Conservation (phyloP, 2,113 vertebrate species). For the Andinoacara biseriatus region DNA sequence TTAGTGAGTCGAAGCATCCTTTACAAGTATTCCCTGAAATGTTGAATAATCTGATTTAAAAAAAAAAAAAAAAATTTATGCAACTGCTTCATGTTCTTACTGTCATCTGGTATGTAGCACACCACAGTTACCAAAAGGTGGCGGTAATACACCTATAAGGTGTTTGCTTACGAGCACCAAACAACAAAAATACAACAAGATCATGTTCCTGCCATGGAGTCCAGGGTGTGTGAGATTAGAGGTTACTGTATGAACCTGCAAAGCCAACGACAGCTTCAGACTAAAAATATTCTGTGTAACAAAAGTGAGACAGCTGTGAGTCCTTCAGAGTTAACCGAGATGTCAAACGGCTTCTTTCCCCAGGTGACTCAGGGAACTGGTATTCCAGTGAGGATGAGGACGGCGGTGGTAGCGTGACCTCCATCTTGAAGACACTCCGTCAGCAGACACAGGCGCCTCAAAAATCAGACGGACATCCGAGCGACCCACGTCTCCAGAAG, state of each 20-base stretch:
- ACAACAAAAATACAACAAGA: no score
- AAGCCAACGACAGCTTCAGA: not conserved
- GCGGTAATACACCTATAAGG: no score
- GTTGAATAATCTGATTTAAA: not conserved
- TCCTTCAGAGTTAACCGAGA: not conserved
- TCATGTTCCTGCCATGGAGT: no score
- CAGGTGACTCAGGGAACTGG: slow-evolving; percentile 94
- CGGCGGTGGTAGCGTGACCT: slow-evolving; percentile 91
- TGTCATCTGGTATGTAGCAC: no score
- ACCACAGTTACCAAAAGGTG: no score
- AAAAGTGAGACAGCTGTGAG: not conserved
- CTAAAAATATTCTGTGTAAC: not conserved
- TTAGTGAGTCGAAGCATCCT: no score
- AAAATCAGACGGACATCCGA: slow-evolving; percentile 56
- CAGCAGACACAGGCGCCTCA: slow-evolving; percentile 85
- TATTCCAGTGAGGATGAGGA: slow-evolving; percentile 97
- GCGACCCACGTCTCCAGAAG: slow-evolving; percentile 89
- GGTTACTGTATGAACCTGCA: not conserved
- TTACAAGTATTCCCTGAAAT: no score
- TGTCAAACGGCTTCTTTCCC: not conserved
- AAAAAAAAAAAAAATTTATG: no score
- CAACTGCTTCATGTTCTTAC: no score
- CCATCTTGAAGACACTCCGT: slow-evolving; percentile 90
- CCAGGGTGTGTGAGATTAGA: no score
- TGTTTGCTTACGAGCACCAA: no score